These are phyloP conservation scores for Macaca mulatta DNA, from an alignment of 2,113 vertebrate genomes.

Conservation along the genomic window DNA sequence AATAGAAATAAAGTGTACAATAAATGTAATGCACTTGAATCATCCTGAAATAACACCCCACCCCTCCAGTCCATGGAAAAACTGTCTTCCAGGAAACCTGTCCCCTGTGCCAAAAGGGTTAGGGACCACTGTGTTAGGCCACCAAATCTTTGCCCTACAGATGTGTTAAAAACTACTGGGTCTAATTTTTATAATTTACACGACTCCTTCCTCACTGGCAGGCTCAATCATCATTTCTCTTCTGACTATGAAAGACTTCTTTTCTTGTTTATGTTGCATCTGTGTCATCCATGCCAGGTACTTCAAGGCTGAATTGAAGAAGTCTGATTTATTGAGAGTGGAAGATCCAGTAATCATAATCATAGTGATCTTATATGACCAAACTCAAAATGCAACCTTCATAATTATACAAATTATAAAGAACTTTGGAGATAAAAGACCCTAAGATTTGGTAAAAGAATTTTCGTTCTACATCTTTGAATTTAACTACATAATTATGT, in stretches of 20 bases:
- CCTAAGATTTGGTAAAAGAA: background rate
- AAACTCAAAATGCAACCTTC: background rate
- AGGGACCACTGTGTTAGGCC: too few relatives aligned
- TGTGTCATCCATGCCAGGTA: background rate
- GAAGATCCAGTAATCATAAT: background rate
- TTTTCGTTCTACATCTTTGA: background rate
- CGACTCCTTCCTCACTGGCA: background rate
- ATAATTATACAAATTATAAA: background rate
- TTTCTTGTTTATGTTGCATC: background rate
- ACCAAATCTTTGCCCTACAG: background rate
- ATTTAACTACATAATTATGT: background rate
- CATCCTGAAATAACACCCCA: too few relatives aligned
- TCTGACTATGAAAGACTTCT: background rate
- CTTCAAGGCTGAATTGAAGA: background rate
- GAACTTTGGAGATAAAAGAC: background rate
- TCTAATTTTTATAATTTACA: background rate
- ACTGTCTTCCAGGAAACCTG: too few relatives aligned
- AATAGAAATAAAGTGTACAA: too few relatives aligned
- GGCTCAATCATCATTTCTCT: background rate
- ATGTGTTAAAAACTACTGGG: background rate
- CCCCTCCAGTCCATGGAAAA: too few relatives aligned
- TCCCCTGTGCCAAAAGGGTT: too few relatives aligned
- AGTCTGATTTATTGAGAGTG: background rate
- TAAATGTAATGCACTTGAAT: too few relatives aligned
- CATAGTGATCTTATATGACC: background rate